Evolutionary conservation across 2,888 invertebrate species (phyloP), one percentile per base, ranked within the genome.

Genomic region (Craniophora ligustri): DNA sequence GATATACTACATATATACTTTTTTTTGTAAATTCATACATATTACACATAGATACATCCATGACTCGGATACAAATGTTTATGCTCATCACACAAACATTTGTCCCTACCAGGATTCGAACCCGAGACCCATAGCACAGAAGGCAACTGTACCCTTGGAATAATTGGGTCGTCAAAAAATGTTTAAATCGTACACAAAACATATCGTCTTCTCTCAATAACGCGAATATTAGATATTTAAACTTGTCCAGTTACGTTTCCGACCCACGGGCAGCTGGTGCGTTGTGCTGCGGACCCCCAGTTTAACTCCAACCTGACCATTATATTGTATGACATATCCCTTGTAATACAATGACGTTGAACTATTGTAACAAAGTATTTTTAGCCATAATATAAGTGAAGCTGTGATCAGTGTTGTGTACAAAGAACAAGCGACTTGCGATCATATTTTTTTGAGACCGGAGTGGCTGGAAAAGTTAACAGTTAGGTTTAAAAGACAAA

Each of bases 401-500:
- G 77, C 78, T 81, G 88, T 91, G 90, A 62, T 83, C 78, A 76
- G 85, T 89, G 87, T 83, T 85, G 88, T 89, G 88, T 78, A 51
- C 66, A 76, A 77, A 81, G 78, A 81, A 66, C 63, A 53, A 81
- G 72, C 78, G 66, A 72, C 74, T 80, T 79, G 82, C 69, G 76
- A 76, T 72, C 67, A 61, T 74, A 77, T 76, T 76, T 84, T 84
- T 83, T 78, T 79, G 79, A 81, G 84, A 86, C 80, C 82, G 75
- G 76, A 73, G 83, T 81, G 81, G 82, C 80, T 82, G 81, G 82
- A 79, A 82, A 88, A 89, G 79, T 86, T n/a, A 86, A 92, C 91
- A 89, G 91, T 92, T 90, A 89, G 88, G 86, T 91, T 91, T 87
- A 82, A 90, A 91, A 91, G 91, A 92, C 74, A 73, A 73, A 92